A percentile compares a stretch with the other conserved stretches of the same genome.
Evolutionary conservation across 2,888 invertebrate species (phyloP).

Genomic region (Isoperla grammatica): DNA sequence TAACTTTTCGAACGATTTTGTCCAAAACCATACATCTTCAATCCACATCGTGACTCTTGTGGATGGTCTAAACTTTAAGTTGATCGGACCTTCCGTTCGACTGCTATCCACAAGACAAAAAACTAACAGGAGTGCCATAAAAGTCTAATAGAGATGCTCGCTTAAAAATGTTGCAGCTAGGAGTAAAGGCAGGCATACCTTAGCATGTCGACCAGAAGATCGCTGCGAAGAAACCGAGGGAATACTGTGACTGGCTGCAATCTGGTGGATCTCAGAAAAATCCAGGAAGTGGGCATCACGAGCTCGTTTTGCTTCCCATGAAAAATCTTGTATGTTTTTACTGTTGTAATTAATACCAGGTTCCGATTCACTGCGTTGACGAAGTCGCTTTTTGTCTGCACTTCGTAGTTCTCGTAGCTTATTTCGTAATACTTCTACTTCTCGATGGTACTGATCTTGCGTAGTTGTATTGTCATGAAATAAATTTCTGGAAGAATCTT

Average conservation of each 20-base stretch:
- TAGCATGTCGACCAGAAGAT: background rate
- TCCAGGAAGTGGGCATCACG: conserved; percentile 21
- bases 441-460: conserved; percentile 33
- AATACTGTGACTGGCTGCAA: background rate
- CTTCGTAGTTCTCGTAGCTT: conserved; percentile 29
- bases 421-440: conserved; percentile 34
- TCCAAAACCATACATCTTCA: too few species aligned
- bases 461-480: background rate
- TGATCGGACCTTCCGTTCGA: too few species aligned
- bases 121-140: background rate
- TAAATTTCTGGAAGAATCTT: background rate
- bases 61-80: too few species aligned
- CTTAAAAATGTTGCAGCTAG: background rate
- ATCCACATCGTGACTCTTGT: too few species aligned
- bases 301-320: conserved; percentile 27
- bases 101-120: background rate
- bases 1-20: too few species aligned
- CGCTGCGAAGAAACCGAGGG: background rate
- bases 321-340: background rate
- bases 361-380: conserved; percentile 29
- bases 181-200: background rate
- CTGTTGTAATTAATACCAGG: conserved; percentile 20
- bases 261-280: too few species aligned
- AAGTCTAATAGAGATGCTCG: too few species aligned
- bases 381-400: conserved; percentile 26